phyloP scores from a whole-genome alignment of 2,888 invertebrate species.

The Nomada hirtipes region DNA sequence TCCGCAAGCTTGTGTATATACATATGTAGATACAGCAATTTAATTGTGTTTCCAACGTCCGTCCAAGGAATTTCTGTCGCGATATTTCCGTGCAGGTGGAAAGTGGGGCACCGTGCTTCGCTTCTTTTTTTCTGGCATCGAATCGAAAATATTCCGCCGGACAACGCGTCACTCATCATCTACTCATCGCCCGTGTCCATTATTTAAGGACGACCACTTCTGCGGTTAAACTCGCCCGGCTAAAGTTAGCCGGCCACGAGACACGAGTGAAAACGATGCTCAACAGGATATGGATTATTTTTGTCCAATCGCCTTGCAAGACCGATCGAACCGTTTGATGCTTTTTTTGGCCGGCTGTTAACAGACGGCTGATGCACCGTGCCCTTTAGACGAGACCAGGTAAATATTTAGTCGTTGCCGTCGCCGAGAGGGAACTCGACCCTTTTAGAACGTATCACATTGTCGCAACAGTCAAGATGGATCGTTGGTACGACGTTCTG shows the following conservation, averaged over 20 bases:
- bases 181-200: constrained; percentile 18
- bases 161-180: constrained; percentile 4
- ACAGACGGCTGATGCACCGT: constrained; percentile 21
- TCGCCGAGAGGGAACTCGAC: not conserved
- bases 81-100: not conserved
- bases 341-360: constrained; percentile 37
- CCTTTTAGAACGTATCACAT: not conserved
- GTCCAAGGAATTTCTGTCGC: not conserved
- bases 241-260: constrained; percentile 36
- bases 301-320: constrained; percentile 17
- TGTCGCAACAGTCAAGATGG: not conserved
- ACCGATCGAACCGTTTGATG: constrained; percentile 54
- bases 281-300: constrained; percentile 50
- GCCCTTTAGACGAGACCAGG: constrained; percentile 9
- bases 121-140: not conserved
- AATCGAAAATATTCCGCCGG: constrained; percentile 12
- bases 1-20: no score
- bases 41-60: not conserved
- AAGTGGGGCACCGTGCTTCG: not conserved
- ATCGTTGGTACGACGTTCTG: not conserved
- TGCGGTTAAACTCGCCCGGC: not conserved
- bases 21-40: not conserved
- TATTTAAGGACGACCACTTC: constrained; percentile 24
- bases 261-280: not conserved
- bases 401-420: constrained; percentile 42